A percentile compares a stretch with the other conserved stretches of the same genome.
Conservation (phyloP, 2,888 invertebrate species). For the Seira musarum region DNA sequence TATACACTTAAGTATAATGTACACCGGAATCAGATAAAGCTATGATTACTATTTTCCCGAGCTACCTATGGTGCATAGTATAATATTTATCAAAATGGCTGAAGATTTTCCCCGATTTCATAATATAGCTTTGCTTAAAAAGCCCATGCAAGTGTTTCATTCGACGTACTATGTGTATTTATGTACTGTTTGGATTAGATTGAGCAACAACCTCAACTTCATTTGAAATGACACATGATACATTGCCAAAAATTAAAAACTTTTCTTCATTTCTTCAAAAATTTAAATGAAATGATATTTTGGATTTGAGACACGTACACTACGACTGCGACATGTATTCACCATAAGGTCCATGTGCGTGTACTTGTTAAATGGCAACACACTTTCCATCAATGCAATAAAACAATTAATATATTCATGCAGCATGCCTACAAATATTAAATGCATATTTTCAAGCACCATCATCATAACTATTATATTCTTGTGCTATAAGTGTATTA, state of each 20-base stretch:
- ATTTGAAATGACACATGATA: conserved; percentile 27
- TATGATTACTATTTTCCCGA: no score
- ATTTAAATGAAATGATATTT: not conserved
- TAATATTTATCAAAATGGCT: no score
- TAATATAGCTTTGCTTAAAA: no score
- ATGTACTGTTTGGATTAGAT: no score
- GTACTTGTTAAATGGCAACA: not conserved
- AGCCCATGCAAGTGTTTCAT: no score
- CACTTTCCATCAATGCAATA: not conserved
- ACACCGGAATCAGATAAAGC: no score
- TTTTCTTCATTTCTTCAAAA: not conserved
- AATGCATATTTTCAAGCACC: not conserved
- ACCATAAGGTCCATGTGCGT: not conserved
- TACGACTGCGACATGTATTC: not conserved
- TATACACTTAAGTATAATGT: no score
- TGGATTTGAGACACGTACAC: not conserved
- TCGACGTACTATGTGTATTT: no score
- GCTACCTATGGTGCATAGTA: no score
- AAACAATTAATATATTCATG: not conserved
- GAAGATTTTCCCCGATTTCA: no score
- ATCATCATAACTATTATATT: not conserved
- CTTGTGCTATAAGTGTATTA: no score
- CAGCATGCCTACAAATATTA: no score
- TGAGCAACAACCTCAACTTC: conserved; percentile 2
- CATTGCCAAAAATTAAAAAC: conserved; percentile 6